Percentiles rank a stretch among this genome's conserved stretches.
These are phyloP conservation scores for Schizaphis graminum DNA, from an alignment of 2,888 invertebrate genomes.

Conservation along the genomic window DNA sequence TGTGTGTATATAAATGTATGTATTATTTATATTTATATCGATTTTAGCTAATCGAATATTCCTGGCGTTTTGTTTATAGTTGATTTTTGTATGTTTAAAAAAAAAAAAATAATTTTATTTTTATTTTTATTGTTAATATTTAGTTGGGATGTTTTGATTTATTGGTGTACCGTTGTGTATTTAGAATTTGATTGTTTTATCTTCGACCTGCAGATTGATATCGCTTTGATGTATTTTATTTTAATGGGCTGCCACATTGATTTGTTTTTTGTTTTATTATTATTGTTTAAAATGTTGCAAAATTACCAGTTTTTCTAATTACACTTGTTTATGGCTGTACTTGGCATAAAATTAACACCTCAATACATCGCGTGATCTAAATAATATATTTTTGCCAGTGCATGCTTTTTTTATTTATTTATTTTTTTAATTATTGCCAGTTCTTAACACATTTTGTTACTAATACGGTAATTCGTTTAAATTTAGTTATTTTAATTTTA, in stretches of 20 bases:
- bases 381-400: slow-evolving; percentile 10
- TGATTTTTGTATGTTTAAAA: slow-evolving; percentile 33
- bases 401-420: slow-evolving; percentile 21
- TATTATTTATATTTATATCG: slow-evolving; percentile 2
- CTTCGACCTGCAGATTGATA: slow-evolving; percentile 46
- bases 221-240: slow-evolving; percentile 64
- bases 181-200: slow-evolving; percentile 58
- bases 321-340: background rate
- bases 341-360: background rate
- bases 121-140: slow-evolving; percentile 10
- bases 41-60: slow-evolving; percentile 62
- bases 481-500: background rate
- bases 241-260: slow-evolving; percentile 47
- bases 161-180: slow-evolving; percentile 56
- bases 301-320: background rate
- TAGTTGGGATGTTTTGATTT: slow-evolving; percentile 63
- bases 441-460: background rate
- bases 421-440: background rate
- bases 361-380: background rate
- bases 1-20: background rate
- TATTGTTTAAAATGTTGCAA: background rate
- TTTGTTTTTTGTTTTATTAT: slow-evolving; percentile 48
- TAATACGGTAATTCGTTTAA: background rate
- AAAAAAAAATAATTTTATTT: background rate
- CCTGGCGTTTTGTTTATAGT: slow-evolving; percentile 56